Conservation (phyloP, 1,140 invertebrate genomes). For the Drosophila subpulchrella region DNA sequence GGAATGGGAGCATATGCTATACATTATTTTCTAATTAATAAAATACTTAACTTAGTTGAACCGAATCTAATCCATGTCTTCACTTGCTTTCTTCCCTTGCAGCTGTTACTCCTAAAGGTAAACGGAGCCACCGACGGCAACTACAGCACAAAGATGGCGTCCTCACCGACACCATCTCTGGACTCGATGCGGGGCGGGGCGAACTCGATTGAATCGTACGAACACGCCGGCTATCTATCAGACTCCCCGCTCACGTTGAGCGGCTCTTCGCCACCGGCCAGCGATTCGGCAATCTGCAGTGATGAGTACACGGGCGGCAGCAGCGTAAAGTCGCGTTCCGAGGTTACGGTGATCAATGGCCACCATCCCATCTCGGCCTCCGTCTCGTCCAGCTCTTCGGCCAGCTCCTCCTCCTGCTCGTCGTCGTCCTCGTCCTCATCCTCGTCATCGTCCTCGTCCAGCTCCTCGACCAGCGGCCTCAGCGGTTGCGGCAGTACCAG, state of each 20-base stretch:
- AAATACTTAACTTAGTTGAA: not conserved
- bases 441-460: constrained; percentile 69
- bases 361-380: constrained; percentile 82
- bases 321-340: constrained; percentile 60
- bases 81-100: constrained; percentile 7
- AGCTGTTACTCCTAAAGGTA: constrained; percentile 58
- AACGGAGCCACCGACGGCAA: constrained; percentile 50
- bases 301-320: constrained; percentile 86
- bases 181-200: constrained; percentile 95
- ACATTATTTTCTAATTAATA: too few relatives aligned
- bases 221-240: constrained; percentile 86
- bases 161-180: constrained; percentile 94
- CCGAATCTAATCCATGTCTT: not conserved
- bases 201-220: constrained; percentile 94
- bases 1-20: too few relatives aligned
- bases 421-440: constrained; percentile 60
- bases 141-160: constrained; percentile 69
- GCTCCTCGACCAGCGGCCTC: constrained; percentile 74
- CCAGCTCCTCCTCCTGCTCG: constrained; percentile 78
- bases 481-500: constrained; percentile 78
- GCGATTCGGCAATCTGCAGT: constrained; percentile 90
- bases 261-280: constrained; percentile 92
- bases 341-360: constrained; percentile 71
- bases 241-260: constrained; percentile 92
- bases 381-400: constrained; percentile 74